A percentile compares a stretch with the other conserved stretches of the same genome.
These are phyloP conservation scores for Platycnemis pennipes DNA, from an alignment of 2,888 invertebrate genomes.

Conservation along the genomic window DNA sequence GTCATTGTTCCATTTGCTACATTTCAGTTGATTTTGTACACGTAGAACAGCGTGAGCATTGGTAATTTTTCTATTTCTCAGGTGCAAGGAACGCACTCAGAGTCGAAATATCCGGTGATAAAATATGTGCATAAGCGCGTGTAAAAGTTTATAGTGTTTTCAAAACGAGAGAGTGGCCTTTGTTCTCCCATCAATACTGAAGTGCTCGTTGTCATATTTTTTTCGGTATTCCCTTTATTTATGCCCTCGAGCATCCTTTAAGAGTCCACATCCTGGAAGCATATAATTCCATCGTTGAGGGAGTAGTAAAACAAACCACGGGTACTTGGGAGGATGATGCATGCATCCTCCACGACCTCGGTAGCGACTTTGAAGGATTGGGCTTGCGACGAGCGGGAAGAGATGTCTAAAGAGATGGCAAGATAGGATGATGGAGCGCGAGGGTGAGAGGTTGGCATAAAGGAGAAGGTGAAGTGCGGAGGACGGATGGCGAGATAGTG, in stretches of 20 bases:
- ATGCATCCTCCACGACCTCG: neutral
- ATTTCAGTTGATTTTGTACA: neutral
- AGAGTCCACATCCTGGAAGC: neutral
- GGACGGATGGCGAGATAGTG: neutral
- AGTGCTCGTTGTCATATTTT: neutral
- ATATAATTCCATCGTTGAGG: neutral
- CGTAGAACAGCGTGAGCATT: neutral
- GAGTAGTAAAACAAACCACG: slow-evolving; percentile 24
- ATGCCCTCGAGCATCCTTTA: neutral
- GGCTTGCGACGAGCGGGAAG: neutral
- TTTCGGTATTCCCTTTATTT: neutral
- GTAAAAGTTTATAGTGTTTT: neutral
- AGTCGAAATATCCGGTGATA: neutral
- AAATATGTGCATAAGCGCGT: neutral
- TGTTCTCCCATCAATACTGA: neutral
- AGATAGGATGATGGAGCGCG: neutral
- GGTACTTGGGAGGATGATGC: neutral
- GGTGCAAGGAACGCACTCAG: neutral
- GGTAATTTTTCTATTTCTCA: neutral
- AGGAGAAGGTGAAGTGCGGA: neutral
- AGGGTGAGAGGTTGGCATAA: neutral
- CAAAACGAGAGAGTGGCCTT: neutral
- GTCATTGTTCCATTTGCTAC: too few relatives aligned
- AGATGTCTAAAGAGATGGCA: neutral
- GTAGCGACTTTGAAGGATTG: neutral